phyloP scores from a whole-genome alignment of 1,140 invertebrate genomes.

The Glossosoma conforme region DNA sequence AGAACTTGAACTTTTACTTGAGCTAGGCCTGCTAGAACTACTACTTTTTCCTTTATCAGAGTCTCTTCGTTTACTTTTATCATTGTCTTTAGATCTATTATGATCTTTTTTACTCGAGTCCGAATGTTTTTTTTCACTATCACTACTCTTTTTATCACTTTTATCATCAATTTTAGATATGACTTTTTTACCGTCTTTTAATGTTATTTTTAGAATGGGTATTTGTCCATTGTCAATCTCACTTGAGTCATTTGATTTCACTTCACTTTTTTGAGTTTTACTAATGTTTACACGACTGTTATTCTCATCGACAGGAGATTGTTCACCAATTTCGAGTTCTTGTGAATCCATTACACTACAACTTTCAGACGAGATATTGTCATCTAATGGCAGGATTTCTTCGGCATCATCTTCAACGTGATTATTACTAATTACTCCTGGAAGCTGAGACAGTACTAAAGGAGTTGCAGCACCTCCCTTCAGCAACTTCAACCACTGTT shows the following conservation, averaged over 20 bases:
- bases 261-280: no score
- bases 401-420: constrained; percentile 7
- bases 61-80: constrained; percentile 35
- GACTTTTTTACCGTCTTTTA: constrained; percentile 69
- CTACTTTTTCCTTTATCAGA: constrained; percentile 46
- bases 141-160: constrained; percentile 36
- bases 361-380: no score
- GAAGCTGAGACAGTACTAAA: constrained; percentile 37
- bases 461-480: constrained; percentile 57
- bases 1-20: constrained; percentile 48
- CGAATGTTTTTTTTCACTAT: constrained; percentile 36
- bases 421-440: no score
- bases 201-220: constrained; percentile 58
- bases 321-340: no score
- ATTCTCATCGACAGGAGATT: no score
- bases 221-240: constrained; percentile 29
- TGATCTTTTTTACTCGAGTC: constrained; percentile 36
- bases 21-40: constrained; percentile 48
- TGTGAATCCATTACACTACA: no score
- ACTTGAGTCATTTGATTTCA: constrained; percentile 17
- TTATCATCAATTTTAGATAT: constrained; percentile 58
- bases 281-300: no score
- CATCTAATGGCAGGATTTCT: constrained; percentile 23
- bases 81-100: constrained; percentile 35
- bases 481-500: constrained; percentile 85